A percentile compares a stretch with the other conserved stretches of the same genome.
Conservation (phyloP, 1,140 invertebrate genomes). For the Bombus sylvicola region DNA sequence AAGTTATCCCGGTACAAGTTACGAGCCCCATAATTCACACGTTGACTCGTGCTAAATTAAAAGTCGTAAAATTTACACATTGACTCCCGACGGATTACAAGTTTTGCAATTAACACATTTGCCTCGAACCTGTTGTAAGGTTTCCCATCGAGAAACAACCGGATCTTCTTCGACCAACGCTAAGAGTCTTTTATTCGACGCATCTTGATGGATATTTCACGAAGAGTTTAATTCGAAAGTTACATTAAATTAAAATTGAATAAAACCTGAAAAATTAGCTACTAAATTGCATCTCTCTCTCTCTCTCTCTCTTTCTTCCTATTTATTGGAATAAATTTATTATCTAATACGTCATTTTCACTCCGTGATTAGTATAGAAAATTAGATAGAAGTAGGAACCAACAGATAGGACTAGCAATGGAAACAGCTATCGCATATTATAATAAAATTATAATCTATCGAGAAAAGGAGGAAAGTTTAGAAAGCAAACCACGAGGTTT, state of each 20-base stretch:
- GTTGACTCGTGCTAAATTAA: conserved; percentile 9
- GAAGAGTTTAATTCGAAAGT: background rate
- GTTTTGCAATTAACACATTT: conserved; percentile 22
- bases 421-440: too few relatives aligned
- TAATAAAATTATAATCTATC: too few relatives aligned
- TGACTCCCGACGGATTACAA: background rate
- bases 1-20: background rate
- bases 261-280: too few relatives aligned
- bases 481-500: background rate
- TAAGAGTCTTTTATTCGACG: background rate
- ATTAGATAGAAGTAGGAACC: too few relatives aligned
- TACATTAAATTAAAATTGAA: background rate
- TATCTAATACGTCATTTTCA: too few relatives aligned
- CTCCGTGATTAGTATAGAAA: too few relatives aligned
- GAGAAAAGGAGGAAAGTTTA: background rate
- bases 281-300: too few relatives aligned
- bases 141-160: background rate
- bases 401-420: too few relatives aligned
- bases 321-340: too few relatives aligned
- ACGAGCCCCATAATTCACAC: conserved; percentile 1
- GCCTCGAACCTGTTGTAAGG: background rate
- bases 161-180: background rate
- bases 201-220: background rate
- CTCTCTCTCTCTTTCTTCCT: too few relatives aligned
- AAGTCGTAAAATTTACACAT: conserved; percentile 24